These are phyloP conservation scores for Tragelaphus imberbis DNA, from an alignment of 2,113 vertebrate species.

Conservation along the genomic window DNA sequence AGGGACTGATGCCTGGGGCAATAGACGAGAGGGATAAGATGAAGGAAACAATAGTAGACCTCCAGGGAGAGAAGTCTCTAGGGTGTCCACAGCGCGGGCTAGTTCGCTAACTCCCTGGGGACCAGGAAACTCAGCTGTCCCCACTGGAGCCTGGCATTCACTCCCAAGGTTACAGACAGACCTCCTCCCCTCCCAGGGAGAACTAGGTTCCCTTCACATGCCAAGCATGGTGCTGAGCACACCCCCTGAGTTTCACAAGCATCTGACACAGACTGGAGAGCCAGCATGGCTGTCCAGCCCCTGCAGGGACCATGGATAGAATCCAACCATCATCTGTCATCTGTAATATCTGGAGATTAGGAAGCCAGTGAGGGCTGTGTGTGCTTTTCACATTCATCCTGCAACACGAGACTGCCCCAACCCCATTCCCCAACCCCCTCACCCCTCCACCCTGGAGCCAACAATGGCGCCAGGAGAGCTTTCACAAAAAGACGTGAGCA, in stretches of 20 bases:
- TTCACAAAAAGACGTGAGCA: neutral
- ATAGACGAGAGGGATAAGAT: no score
- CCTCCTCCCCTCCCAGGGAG: accelerated
- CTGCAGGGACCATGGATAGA: neutral
- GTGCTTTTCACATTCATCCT: neutral
- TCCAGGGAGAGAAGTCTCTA: neutral
- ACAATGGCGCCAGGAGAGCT: neutral
- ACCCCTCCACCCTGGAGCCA: neutral
- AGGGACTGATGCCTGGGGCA: neutral
- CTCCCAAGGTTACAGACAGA: neutral
- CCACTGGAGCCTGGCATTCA: neutral
- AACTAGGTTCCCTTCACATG: neutral
- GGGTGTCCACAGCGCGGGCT: neutral
- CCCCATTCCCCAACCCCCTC: neutral
- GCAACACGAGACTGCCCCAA: neutral
- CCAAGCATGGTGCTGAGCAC: neutral
- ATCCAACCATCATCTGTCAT: neutral
- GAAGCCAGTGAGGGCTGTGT: neutral
- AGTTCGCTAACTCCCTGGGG: neutral
- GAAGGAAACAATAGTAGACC: neutral
- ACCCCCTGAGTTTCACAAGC: neutral
- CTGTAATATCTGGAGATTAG: neutral
- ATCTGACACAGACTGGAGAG: neutral
- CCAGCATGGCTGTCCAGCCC: neutral
- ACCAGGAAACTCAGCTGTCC: neutral